A percentile compares a stretch with the other conserved stretches of the same genome.
Conservation (phyloP, 2,113 vertebrate species). For the Brevimyrus niger region DNA sequence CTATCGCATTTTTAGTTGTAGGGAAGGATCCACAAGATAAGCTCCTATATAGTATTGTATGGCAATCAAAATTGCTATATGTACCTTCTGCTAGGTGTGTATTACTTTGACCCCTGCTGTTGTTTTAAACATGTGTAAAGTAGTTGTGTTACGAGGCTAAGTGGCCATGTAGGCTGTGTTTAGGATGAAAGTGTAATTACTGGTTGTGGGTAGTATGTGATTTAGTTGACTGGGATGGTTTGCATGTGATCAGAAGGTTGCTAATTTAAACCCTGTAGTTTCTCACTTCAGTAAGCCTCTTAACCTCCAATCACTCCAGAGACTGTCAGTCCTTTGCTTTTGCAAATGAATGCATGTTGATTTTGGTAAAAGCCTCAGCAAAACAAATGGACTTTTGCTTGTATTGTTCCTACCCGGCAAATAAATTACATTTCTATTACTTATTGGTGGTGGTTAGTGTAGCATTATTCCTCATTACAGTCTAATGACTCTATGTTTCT, state of each 20-base stretch:
- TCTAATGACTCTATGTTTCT: neutral
- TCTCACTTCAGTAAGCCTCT: neutral
- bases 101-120: neutral
- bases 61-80: neutral
- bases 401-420: neutral
- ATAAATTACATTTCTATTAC: neutral
- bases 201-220: neutral
- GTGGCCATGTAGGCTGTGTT: neutral
- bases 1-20: neutral
- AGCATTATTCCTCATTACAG: neutral
- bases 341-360: neutral
- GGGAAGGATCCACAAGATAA: neutral
- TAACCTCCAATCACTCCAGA: neutral
- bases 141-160: neutral
- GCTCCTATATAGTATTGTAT: neutral
- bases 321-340: neutral
- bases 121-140: neutral
- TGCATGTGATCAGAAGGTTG: neutral
- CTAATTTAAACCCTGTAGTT: neutral
- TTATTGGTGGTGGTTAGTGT: neutral
- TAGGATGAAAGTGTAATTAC: neutral
- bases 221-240: neutral
- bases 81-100: neutral
- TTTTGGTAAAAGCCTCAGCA: neutral
- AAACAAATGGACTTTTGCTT: neutral